These are phyloP conservation scores for Rhopalosiphum maidis DNA, from an alignment of 1,140 invertebrate genomes.

Conservation along the genomic window DNA sequence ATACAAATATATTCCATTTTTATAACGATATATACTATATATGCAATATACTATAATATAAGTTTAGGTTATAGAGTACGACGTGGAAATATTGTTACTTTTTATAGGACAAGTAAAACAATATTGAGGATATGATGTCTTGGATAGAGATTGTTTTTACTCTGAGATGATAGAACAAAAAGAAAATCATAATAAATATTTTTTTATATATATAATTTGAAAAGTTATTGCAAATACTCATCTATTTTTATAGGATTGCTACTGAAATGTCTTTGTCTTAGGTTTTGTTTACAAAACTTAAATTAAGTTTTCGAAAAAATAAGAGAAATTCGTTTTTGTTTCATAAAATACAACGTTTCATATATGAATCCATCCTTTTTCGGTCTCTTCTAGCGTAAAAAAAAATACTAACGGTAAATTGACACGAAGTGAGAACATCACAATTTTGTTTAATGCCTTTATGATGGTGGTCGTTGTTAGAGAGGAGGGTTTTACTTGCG, in stretches of 20 bases:
- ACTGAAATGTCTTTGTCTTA: background rate
- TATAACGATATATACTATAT: background rate
- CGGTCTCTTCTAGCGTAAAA: background rate
- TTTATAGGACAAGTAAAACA: slow-evolving; percentile 17
- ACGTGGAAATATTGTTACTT: slow-evolving; percentile 25
- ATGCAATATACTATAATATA: background rate
- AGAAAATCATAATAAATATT: slow-evolving; percentile 38
- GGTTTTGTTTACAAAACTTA: slow-evolving; percentile 37
- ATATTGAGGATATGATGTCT: slow-evolving; percentile 32
- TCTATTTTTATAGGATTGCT: slow-evolving; percentile 32
- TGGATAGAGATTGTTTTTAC: slow-evolving; percentile 38
- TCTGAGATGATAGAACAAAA: background rate
- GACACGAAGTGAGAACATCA: background rate
- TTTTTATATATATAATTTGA: slow-evolving; percentile 40
- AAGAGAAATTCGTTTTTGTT: slow-evolving; percentile 29
- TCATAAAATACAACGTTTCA: slow-evolving; percentile 1
- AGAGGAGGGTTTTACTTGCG: background rate
- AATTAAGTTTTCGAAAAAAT: slow-evolving; percentile 28
- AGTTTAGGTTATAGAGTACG: background rate
- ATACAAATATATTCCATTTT: slow-evolving; percentile 25
- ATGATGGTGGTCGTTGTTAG: background rate
- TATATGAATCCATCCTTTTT: background rate
- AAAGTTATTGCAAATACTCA: slow-evolving; percentile 34
- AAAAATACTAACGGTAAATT: slow-evolving; percentile 32
- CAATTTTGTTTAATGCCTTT: slow-evolving; percentile 44